Evolutionary conservation across 2,888 invertebrate species (phyloP).

Genomic region (Zaprionus obscuricornis): DNA sequence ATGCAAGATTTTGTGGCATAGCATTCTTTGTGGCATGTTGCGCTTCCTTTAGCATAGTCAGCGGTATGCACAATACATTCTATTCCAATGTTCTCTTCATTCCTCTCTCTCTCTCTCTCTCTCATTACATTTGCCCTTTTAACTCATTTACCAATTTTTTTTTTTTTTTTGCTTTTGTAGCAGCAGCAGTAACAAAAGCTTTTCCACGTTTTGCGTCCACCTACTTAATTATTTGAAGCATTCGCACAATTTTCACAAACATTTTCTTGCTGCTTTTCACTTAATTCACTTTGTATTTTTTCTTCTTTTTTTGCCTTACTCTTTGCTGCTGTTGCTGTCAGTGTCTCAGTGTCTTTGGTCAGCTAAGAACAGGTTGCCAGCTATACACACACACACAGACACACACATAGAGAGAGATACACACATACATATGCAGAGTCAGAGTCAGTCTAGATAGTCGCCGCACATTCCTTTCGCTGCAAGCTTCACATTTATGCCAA

Average conservation of each 20-base stretch:
- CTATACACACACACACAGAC: constrained; percentile 41
- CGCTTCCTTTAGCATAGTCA: too few relatives aligned
- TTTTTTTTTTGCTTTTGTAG: background rate
- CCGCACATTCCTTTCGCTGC: constrained; percentile 68
- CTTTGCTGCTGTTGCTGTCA: constrained; percentile 44
- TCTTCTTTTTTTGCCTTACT: background rate
- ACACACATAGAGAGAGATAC: constrained; percentile 1
- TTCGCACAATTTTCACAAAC: constrained; percentile 77
- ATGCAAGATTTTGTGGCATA: constrained; percentile 11
- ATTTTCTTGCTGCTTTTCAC: constrained; percentile 76
- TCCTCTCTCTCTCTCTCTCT: background rate
- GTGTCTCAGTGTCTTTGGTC: constrained; percentile 40
- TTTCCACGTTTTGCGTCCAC: constrained; percentile 58
- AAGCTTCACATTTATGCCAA: constrained; percentile 77
- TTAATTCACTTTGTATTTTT: constrained; percentile 69
- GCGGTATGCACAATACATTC: constrained; percentile 1
- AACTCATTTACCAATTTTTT: constrained; percentile 35
- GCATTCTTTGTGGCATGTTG: constrained; percentile 19
- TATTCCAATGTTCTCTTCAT: background rate
- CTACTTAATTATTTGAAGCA: constrained; percentile 77
- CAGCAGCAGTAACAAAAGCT: background rate
- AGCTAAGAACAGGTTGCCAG: constrained; percentile 66
- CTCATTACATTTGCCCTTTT: constrained; percentile 37
- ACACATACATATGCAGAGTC: constrained; percentile 17
- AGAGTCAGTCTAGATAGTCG: constrained; percentile 55